Evolutionary conservation across 2,113 vertebrate genomes (phyloP).

Genomic region (Forbesichthys papilliferus): DNA sequence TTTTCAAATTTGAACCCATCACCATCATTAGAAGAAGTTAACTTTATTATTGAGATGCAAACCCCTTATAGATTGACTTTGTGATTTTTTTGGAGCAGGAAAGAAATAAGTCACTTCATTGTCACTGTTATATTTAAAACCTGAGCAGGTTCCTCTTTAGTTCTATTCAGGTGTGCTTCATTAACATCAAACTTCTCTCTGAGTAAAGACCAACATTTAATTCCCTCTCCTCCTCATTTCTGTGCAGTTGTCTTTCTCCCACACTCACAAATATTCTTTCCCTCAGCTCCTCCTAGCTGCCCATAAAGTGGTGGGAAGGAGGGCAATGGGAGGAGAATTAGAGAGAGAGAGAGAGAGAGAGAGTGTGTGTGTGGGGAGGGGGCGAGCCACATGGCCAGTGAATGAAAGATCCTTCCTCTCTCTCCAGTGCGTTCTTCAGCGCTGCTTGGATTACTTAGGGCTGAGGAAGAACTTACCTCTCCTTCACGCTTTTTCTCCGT

Average conservation of each 20-base stretch:
- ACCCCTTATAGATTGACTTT: too few species aligned
- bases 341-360: conserved; percentile 23
- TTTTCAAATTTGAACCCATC: too few species aligned
- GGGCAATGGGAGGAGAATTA: conserved; percentile 73
- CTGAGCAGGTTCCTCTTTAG: background rate
- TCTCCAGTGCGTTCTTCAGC: conserved; percentile 64
- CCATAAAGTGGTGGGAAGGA: conserved; percentile 66
- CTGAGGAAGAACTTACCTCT: conserved; percentile 47
- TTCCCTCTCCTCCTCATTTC: background rate
- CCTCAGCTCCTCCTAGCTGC: conserved; percentile 79
- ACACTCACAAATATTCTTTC: conserved; percentile 11
- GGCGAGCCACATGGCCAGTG: conserved; percentile 81
- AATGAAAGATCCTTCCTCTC: conserved; percentile 77
- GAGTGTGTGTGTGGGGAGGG: conserved; percentile 59
- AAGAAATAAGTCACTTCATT: too few species aligned
- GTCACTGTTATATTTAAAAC: too few species aligned
- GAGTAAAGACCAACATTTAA: background rate
- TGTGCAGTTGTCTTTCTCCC: background rate
- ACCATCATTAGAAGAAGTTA: too few species aligned
- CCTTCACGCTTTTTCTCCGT: conserved; percentile 57
- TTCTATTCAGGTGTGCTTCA: background rate
- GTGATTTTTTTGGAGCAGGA: too few species aligned
- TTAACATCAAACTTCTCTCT: background rate
- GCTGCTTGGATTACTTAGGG: conserved; percentile 11
- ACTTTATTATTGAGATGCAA: too few species aligned